phyloP scores from a whole-genome alignment of 2,113 vertebrate species.

The Lepus timidus region DNA sequence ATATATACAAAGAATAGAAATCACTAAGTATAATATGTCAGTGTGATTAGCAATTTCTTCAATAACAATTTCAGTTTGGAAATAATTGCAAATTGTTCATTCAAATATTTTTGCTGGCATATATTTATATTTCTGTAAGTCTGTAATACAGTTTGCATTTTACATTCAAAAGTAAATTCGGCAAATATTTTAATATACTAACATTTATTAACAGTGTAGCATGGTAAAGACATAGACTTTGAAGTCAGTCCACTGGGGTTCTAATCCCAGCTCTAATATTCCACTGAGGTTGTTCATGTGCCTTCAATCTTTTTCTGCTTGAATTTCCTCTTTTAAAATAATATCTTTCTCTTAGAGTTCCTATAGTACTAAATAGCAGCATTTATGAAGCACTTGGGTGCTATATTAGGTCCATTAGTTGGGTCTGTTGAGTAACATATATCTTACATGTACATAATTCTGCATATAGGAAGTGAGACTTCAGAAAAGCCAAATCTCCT shows the following conservation, averaged over 20 bases:
- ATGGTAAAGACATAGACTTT: not conserved
- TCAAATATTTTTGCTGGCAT: constrained; percentile 18
- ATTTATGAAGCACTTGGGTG: not conserved
- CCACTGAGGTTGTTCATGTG: not conserved
- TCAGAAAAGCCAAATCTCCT: constrained; percentile 33
- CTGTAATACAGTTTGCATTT: not conserved
- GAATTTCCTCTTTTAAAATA: not conserved
- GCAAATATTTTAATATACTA: not conserved
- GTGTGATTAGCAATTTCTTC: not conserved
- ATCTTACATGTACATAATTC: not conserved
- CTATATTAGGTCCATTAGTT: not conserved
- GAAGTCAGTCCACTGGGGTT: not conserved
- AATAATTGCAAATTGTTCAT: not conserved
- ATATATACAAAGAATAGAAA: not conserved
- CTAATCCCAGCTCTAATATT: not conserved
- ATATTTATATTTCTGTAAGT: not conserved
- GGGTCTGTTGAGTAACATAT: constrained; percentile 3
- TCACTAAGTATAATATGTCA: not conserved
- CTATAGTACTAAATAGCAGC: not conserved
- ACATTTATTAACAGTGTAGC: not conserved
- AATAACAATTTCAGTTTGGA: constrained; percentile 22
- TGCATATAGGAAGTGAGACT: not conserved
- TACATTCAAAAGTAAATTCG: not conserved
- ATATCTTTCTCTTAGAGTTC: not conserved
- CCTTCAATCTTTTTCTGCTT: not conserved